These are phyloP conservation scores for Rana temporaria DNA, from an alignment of 2,113 vertebrate genomes.

Conservation along the genomic window DNA sequence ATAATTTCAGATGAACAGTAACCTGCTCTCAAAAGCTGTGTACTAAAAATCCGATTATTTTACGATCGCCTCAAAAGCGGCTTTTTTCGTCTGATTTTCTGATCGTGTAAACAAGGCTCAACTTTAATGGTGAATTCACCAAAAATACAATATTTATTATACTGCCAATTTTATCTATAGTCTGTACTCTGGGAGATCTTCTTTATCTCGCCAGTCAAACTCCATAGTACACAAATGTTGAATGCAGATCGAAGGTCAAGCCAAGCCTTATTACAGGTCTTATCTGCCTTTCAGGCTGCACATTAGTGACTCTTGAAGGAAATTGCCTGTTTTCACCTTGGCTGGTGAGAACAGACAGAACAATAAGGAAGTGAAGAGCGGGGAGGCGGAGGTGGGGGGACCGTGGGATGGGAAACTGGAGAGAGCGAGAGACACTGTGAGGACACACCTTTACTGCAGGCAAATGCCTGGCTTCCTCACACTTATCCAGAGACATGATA, in stretches of 20 bases:
- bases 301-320: conserved; percentile 17
- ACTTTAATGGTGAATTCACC: too few relatives aligned
- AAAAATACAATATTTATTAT: too few relatives aligned
- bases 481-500: conserved; percentile 43
- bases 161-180: too few relatives aligned
- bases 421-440: conserved; percentile 55
- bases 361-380: conserved; percentile 21
- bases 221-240: not conserved
- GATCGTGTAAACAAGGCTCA: too few relatives aligned
- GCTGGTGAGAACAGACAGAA: not conserved
- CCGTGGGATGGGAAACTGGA: conserved; percentile 58
- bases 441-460: conserved; percentile 49
- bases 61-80: too few relatives aligned
- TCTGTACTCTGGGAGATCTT: too few relatives aligned
- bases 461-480: conserved; percentile 38
- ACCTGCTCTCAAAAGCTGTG: too few relatives aligned
- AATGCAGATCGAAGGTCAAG: conserved; percentile 8
- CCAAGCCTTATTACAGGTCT: conserved; percentile 2
- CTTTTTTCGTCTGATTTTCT: too few relatives aligned
- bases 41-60: too few relatives aligned
- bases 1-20: too few relatives aligned
- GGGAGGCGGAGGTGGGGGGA: conserved; percentile 28
- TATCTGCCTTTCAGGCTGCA: conserved; percentile 11
- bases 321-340: conserved; percentile 37
- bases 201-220: not conserved